Base-by-base conservation (phyloP, 2,113 vertebrate genomes). In the Larimichthys crocea region DNA sequence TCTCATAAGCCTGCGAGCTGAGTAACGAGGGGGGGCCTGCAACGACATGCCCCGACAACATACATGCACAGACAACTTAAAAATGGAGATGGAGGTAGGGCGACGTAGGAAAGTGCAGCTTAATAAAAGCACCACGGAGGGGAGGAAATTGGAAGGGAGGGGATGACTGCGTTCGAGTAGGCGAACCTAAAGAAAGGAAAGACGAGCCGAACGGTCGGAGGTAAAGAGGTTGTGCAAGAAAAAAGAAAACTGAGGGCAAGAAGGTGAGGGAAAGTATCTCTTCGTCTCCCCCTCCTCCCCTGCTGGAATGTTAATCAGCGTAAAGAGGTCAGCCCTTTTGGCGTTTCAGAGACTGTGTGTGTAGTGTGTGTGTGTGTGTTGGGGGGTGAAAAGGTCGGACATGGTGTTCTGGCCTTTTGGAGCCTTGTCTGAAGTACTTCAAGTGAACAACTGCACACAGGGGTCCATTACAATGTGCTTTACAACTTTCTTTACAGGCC, bases 251-350 rank as follows among this genome's bases (percentile, higher is more conserved):
- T 26, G 81, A 71, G 82, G 79, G 76, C 78, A 74, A 83, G 72
- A 87, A 91, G 90, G 90, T 91, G 85, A 92, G 53, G 79, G 82
- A 88, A 89, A 89, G 87, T 89, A 70, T 86, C 86, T 82, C 77
- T 56, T 79, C 5, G 26, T 57, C 60, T 59, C 46, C 35, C 64
- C 65, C 63, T 78, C 74, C 86, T 65, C 66, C 86, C 52, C 80
- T 60, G 9, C 24, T 84, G 93, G 93, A 93, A 93, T 94, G 89
- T 94, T 93, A 92, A 94, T 92, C 84, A 87, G 82, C 49, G 52
- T 80, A 89, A 84, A 89, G 90, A 89, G 92, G 93, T 92, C 88
- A 85, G 56, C 44, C 69, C 80, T 83, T 86, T 81, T 65, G 64
- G 87, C 67, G 46, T 89, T 64, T 89, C 16, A 52, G 76, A 72